Percentiles rank a stretch among this genome's conserved stretches.
Conservation (phyloP, 2,113 vertebrate species). For the Brachyhypopomus gauderio region DNA sequence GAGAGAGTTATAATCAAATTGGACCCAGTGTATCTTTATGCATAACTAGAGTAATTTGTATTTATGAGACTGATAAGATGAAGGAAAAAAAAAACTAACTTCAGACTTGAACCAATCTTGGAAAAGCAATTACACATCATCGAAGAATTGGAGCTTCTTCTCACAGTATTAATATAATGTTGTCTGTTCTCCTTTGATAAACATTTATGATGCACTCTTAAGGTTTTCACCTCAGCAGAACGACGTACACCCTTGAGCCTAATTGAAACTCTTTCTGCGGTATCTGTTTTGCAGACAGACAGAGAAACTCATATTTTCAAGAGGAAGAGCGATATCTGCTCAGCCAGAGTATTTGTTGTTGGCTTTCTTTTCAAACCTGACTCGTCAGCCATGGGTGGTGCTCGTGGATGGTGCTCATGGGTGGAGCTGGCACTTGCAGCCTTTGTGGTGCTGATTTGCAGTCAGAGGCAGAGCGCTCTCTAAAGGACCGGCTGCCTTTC, state of each 20-base stretch:
- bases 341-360: conserved; percentile 55
- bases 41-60: conserved; percentile 1
- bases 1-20: conserved; percentile 6
- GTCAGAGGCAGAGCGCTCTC: conserved; percentile 52
- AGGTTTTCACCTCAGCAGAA: not conserved
- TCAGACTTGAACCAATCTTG: not conserved
- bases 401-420: too few species aligned
- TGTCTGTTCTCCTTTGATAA: not conserved
- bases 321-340: conserved; percentile 40
- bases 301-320: conserved; percentile 16
- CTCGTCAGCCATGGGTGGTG: conserved; percentile 54
- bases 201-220: not conserved
- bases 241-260: conserved; percentile 2
- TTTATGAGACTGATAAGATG: not conserved
- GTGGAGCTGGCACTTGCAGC: conserved; percentile 66
- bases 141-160: not conserved
- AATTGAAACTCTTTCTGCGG: not conserved
- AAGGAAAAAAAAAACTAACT: not conserved
- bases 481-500: conserved; percentile 15
- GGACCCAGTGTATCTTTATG: conserved; percentile 16
- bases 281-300: conserved; percentile 32
- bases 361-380: conserved; percentile 45
- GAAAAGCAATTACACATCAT: conserved; percentile 19
- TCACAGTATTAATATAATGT: not conserved
- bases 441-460: conserved; percentile 71